Evolutionary conservation across 1,140 invertebrate genomes (phyloP), one percentile per base, ranked within the genome.

Genomic region (Calephelis nemesis): DNA sequence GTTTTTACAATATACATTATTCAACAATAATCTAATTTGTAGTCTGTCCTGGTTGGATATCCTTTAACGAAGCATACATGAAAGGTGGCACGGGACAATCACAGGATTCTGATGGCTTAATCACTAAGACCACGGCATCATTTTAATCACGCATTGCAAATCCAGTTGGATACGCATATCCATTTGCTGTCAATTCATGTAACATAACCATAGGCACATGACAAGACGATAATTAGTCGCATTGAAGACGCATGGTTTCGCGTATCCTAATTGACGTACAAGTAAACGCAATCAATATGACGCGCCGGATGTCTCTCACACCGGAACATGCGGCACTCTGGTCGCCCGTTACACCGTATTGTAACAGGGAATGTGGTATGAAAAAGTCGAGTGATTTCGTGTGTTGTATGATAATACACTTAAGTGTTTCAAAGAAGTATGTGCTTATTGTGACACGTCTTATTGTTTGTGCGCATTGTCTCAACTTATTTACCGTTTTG

Each of bases 261-360:
- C 77, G 78, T 77, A 86, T 84, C 81, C 79, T 90, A 90, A 90
- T 90, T 90, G 87, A 90, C 86, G 77, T 85, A 90, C 87, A 90
- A 76, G 87, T 79, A 88, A 90, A 90, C 73, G 83, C 87, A 88
- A 90, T 90, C 87, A 90, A 86, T 90, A 86, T 75, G 78, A 80
- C 77, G 77, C 74, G 71, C 72, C 75, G 83, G 81, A 84, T 83
- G 81, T 80, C 74, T 73, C 74, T 69, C 72, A 78, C 78, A 77
- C 74, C 67, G 73, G 73, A 75, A 75, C 74, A 74, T n/a, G 69
- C 52, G 52, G 19, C 15, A 19, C 13, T 52, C 19, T 30, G 52
- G 52, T 58, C 52, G 19, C 7, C 13, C 42, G 52, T 48, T 62
- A 67, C 69, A 68, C 69, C 30, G 65, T 63, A 7, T 42, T 48